Evolutionary conservation across 2,888 invertebrate species (phyloP).

Genomic region (Liopterus haemorrhoidalis): DNA sequence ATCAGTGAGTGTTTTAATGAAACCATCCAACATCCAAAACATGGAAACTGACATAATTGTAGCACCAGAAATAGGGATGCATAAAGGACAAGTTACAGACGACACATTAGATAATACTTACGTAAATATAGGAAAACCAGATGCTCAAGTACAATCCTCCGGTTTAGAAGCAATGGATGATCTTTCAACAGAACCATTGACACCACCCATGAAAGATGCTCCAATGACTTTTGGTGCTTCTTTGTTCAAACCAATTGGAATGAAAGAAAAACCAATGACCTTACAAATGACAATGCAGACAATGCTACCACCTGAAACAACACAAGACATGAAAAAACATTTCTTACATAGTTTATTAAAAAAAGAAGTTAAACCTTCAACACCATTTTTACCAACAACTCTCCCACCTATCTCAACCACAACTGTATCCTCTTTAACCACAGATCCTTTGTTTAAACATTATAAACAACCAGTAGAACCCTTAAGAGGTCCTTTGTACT

Average conservation of each 20-base stretch:
- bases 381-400: conserved; percentile 32
- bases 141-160: conserved; percentile 44
- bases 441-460: conserved; percentile 57
- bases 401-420: conserved; percentile 50
- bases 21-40: conserved; percentile 11
- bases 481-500: conserved; percentile 59
- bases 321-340: conserved; percentile 33
- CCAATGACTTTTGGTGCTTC: conserved; percentile 8
- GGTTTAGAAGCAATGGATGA: conserved; percentile 35
- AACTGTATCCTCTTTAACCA: conserved; percentile 50
- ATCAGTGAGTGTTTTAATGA: conserved; percentile 13
- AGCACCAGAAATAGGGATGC: conserved; percentile 32
- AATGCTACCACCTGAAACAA: conserved; percentile 54
- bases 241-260: conserved; percentile 29
- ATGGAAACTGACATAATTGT: conserved; percentile 21
- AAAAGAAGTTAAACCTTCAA: conserved; percentile 29
- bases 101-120: conserved; percentile 44
- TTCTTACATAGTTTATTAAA: conserved; percentile 19
- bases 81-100: conserved; percentile 45
- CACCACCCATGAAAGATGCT: conserved; percentile 10
- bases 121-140: conserved; percentile 46
- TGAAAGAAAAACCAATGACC: conserved; percentile 27
- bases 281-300: conserved; percentile 51
- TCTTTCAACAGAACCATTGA: conserved; percentile 18
- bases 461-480: conserved; percentile 59